These are phyloP conservation scores for Lithosia quadra DNA, from an alignment of 2,888 invertebrate genomes.

Conservation along the genomic window DNA sequence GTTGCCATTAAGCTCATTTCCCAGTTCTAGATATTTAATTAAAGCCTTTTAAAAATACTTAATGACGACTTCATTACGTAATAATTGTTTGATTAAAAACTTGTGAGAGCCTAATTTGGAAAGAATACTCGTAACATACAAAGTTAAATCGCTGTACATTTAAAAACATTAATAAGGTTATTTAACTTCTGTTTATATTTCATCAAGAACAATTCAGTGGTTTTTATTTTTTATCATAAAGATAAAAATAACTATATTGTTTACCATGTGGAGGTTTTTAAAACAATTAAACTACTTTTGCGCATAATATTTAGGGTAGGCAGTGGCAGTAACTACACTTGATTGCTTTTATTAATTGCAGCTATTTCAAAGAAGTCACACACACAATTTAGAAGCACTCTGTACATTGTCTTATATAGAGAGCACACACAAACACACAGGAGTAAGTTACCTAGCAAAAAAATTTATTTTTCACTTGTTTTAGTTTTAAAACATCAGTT, in stretches of 20 bases:
- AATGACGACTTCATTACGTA: constrained; percentile 38
- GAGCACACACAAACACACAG: too few relatives aligned
- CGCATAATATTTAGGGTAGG: too few relatives aligned
- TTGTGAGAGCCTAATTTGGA: constrained; percentile 12
- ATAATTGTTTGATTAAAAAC: constrained; percentile 46
- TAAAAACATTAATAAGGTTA: not conserved
- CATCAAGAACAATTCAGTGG: not conserved
- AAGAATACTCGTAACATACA: not conserved
- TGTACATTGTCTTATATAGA: too few relatives aligned
- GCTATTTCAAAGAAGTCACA: too few relatives aligned
- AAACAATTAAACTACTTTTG: too few relatives aligned
- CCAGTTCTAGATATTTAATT: constrained; percentile 62
- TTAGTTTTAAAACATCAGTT: not conserved
- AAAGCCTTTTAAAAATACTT: constrained; percentile 31
- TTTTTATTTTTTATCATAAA: not conserved
- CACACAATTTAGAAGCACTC: too few relatives aligned
- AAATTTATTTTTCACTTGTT: not conserved
- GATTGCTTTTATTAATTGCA: too few relatives aligned
- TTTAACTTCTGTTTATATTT: constrained; percentile 4
- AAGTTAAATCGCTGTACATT: not conserved
- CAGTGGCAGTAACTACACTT: too few relatives aligned
- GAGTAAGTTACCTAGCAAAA: not conserved
- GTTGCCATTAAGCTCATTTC: constrained; percentile 68
- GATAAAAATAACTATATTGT: not conserved
- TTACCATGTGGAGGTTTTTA: too few relatives aligned